These are phyloP conservation scores for Chascanopsetta lugubris DNA, from an alignment of 2,113 vertebrate genomes.

Conservation along the genomic window DNA sequence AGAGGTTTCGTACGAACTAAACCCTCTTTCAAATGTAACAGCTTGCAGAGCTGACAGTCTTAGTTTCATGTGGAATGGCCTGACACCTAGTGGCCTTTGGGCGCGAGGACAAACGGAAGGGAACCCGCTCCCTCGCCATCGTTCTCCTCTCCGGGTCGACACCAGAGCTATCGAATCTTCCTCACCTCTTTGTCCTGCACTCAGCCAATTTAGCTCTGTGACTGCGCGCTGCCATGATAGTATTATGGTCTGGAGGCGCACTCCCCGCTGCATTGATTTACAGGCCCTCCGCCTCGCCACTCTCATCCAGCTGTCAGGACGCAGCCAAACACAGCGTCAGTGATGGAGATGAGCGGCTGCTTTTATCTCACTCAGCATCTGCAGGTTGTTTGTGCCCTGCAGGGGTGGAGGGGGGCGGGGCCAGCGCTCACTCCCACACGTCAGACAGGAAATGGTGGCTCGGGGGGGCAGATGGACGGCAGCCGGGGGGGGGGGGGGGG, in stretches of 20 bases:
- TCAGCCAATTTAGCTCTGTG: constrained; percentile 47
- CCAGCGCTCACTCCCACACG: background rate
- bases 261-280: constrained; percentile 54
- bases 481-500: background rate
- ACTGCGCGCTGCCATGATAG: constrained; percentile 29
- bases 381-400: constrained; percentile 12
- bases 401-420: background rate
- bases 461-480: background rate
- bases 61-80: background rate
- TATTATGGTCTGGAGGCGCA: constrained; percentile 39
- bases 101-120: too few species aligned
- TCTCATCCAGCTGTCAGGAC: constrained; percentile 39
- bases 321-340: constrained; percentile 21
- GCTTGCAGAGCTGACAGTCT: too few species aligned
- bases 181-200: constrained; percentile 37
- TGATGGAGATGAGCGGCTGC: constrained; percentile 40
- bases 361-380: constrained; percentile 13
- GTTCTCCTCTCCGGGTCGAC: constrained; percentile 38
- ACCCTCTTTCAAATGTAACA: too few species aligned
- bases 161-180: constrained; percentile 44
- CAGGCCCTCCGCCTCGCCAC: constrained; percentile 33
- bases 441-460: background rate
- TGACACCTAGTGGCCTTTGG: too few species aligned
- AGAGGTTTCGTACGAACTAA: too few species aligned
- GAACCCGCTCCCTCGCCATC: constrained; percentile 13